phyloP scores from a whole-genome alignment of 2,113 vertebrate genomes.

The Mobula birostris region DNA sequence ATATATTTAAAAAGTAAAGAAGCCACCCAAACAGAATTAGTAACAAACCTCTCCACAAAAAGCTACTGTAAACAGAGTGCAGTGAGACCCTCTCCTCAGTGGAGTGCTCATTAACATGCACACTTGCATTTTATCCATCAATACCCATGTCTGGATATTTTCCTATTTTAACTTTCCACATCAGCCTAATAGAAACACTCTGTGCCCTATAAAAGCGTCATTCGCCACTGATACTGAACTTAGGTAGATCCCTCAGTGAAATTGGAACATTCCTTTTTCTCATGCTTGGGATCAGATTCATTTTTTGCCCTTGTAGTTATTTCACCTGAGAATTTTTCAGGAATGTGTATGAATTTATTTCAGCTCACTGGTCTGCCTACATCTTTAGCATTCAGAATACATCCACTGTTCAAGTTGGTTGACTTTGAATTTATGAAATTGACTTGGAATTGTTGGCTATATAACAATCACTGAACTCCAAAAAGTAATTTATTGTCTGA shows the following conservation, averaged over 20 bases:
- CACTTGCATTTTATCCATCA: slow-evolving; percentile 8
- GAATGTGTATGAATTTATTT: slow-evolving; percentile 30
- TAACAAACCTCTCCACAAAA: background rate
- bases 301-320: slow-evolving; percentile 31
- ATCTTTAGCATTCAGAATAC: slow-evolving; percentile 18
- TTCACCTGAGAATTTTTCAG: slow-evolving; percentile 27
- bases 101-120: slow-evolving; percentile 22
- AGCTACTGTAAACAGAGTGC: slow-evolving; percentile 30
- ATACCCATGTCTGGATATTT: background rate
- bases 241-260: background rate
- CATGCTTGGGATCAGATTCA: slow-evolving; percentile 33
- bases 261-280: slow-evolving; percentile 30
- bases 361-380: background rate
- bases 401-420: slow-evolving; percentile 2
- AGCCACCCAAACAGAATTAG: slow-evolving; percentile 21
- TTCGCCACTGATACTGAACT: background rate
- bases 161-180: slow-evolving; percentile 5
- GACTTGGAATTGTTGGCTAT: background rate
- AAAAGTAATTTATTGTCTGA: slow-evolving; percentile 26
- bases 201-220: background rate
- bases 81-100: slow-evolving; percentile 6
- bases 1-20: slow-evolving; percentile 36
- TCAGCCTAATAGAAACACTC: slow-evolving; percentile 18
- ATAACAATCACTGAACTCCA: background rate
- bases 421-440: slow-evolving; percentile 33